A percentile compares a stretch with the other conserved stretches of the same genome.
These are phyloP conservation scores for Macrotis lagotis DNA, from an alignment of 2,113 vertebrate species.

Conservation along the genomic window DNA sequence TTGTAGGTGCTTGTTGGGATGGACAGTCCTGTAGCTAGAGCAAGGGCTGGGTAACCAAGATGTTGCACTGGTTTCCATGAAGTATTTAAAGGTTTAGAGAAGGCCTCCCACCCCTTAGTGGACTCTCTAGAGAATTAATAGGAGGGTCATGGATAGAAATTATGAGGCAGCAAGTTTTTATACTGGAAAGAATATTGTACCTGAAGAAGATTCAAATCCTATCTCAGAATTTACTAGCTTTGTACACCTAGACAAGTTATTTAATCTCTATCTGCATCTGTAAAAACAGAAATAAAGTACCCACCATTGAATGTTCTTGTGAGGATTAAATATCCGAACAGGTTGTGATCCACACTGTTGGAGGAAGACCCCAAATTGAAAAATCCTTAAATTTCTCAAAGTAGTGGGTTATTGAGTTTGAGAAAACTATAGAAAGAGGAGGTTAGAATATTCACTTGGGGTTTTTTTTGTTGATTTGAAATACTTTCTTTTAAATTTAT, in stretches of 20 bases:
- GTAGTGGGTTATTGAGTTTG: background rate
- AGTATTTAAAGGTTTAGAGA: background rate
- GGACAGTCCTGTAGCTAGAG: background rate
- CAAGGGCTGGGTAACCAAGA: background rate
- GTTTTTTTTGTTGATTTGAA: background rate
- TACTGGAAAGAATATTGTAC: background rate
- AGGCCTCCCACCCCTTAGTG: background rate
- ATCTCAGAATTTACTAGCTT: background rate
- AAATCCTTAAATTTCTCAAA: background rate
- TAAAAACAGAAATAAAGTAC: background rate
- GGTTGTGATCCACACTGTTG: background rate
- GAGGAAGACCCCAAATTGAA: background rate
- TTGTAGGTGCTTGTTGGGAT: background rate
- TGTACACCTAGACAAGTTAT: background rate
- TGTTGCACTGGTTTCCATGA: background rate
- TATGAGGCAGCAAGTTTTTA: background rate
- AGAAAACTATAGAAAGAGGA: background rate
- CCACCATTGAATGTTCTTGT: background rate
- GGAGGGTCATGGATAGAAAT: background rate
- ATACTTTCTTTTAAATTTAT: background rate
- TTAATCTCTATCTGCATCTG: background rate
- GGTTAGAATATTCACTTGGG: background rate
- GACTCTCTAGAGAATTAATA: background rate
- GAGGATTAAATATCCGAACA: background rate
- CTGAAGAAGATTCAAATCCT: background rate